Base-by-base conservation (phyloP, 2,797 vertebrate species). In the Oreortyx pictus region DNA sequence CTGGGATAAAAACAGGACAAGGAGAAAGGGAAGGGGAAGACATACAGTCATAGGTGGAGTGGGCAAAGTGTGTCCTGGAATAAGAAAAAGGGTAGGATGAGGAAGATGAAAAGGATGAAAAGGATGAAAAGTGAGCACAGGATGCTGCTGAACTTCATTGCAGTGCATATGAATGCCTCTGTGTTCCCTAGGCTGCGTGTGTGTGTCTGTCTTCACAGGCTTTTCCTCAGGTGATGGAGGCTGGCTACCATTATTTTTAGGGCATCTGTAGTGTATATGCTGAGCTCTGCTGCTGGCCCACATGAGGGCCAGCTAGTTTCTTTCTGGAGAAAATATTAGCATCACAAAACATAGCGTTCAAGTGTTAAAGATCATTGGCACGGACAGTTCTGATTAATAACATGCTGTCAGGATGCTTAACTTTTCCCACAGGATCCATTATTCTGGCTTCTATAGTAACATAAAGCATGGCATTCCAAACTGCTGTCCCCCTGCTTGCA, bases 171-270 rank as follows among this genome's bases (percentile, higher is more conserved):
- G 23, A 50, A 70, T 11, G 27, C 9, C 29, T 39, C 44, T 46
- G 77, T 88, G 62, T 23, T 49, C 25, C 25, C 25, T 10, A 2
- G 3, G 23, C 57, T 75, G 46, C 44, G 15, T 0, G 0, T 12
- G 11, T 6, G 5, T 61, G 25, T 15, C 33, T 1, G 1, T 1
- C 9, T 33, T 2, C 7, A 0, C 19, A 25, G 43, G 14, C 10
- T 20, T 46, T 86, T 67, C 23, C 62, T 57, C 0, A 0, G 13
- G 31, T n/a, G 37, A 18, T 0, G 2, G 3, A 13, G 54, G 11
- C 18, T 14, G 23, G 22, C 3, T 20, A 22, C 11, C 43, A 70
- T 59, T 62, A 4, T 1, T 0, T 18, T 41, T 61, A 25, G 27
- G 44, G 49, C 24, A 75, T 44, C 1, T 3, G 22, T 10, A 9